Evolutionary conservation across 2,113 vertebrate species (phyloP).

Genomic region (Thalassarche chlororhynchos): DNA sequence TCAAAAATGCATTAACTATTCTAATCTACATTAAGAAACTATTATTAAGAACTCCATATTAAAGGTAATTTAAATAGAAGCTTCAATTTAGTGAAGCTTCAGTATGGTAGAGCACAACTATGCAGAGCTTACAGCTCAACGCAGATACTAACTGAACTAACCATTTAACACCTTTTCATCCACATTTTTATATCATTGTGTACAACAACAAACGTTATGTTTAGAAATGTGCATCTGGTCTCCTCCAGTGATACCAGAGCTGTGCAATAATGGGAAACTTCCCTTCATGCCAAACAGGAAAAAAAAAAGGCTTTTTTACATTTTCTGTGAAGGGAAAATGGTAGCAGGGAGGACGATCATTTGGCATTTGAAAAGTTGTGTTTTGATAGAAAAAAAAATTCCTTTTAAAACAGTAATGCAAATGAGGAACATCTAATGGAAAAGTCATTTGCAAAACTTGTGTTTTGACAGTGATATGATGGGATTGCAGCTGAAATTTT

Average conservation of each 20-base stretch:
- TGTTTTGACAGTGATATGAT: not conserved
- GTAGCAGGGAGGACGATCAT: not conserved
- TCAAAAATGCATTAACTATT: slow-evolving; percentile 48
- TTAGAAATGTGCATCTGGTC: not conserved
- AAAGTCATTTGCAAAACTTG: not conserved
- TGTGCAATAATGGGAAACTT: not conserved
- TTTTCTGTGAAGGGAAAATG: not conserved
- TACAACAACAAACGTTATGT: not conserved
- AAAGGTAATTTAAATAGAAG: slow-evolving; percentile 35
- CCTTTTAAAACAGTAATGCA: not conserved
- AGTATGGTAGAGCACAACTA: not conserved
- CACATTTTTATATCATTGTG: not conserved
- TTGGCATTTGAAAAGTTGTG: not conserved
- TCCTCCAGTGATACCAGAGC: not conserved
- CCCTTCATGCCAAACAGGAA: not conserved
- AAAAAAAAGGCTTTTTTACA: not conserved
- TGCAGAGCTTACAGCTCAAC: not conserved
- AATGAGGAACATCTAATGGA: not conserved
- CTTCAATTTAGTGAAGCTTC: slow-evolving; percentile 35
- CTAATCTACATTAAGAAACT: slow-evolving; percentile 26
- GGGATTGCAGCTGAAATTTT: not conserved
- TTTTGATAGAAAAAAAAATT: not conserved
- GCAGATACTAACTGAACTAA: not conserved
- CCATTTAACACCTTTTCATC: not conserved
- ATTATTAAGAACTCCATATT: slow-evolving; percentile 25